A percentile compares a stretch with the other conserved stretches of the same genome.
Conservation (phyloP, 1,140 invertebrate species). For the Aphelenchoides fujianensis region DNA sequence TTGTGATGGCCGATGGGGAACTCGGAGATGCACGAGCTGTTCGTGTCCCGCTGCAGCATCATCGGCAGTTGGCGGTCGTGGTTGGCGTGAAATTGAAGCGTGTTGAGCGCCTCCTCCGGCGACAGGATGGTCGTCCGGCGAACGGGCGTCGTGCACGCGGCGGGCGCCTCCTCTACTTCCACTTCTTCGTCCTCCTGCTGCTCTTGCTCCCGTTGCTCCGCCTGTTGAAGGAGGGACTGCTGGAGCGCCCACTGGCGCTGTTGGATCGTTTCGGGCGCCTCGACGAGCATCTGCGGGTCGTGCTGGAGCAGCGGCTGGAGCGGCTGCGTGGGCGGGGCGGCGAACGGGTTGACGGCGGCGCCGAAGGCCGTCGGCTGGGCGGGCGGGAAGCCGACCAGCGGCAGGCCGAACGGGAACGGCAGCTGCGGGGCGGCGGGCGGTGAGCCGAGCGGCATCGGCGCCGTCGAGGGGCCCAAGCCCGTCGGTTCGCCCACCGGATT, state of each 20-base stretch:
- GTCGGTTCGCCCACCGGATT: no score
- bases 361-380: no score
- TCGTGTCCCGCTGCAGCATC: background rate
- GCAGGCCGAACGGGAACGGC: no score
- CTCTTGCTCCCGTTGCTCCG: background rate
- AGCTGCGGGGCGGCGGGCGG: background rate
- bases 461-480: background rate
- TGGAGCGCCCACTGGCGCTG: background rate
- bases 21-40: background rate
- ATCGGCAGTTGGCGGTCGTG: background rate
- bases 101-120: no score
- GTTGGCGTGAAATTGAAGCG: slow-evolving; percentile 6
- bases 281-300: no score
- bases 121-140: background rate
- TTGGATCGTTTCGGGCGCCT: no score
- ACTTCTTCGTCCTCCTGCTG: background rate
- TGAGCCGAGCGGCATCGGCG: background rate
- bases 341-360: no score
- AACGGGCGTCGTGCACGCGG: background rate
- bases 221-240: background rate
- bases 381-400: no score
- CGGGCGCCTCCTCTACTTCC: background rate
- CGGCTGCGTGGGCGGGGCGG: no score
- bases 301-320: no score
- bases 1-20: background rate